Evolutionary conservation across 2,888 invertebrate genomes (phyloP).

Genomic region (Drosophila putrida): DNA sequence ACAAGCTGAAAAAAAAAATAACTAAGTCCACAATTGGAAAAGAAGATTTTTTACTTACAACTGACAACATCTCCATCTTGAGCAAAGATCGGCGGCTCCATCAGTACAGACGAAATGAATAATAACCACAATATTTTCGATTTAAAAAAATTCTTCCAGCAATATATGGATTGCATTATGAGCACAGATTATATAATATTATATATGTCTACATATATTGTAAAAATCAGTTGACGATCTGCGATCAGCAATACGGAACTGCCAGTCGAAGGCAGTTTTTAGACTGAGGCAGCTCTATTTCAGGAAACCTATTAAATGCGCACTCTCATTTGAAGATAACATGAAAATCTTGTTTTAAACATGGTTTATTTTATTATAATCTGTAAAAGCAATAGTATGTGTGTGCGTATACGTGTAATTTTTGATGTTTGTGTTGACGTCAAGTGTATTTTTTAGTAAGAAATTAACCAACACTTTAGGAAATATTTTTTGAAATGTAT

Average conservation of each 20-base stretch:
- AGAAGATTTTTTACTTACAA: constrained; percentile 28
- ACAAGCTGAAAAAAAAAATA: constrained; percentile 46
- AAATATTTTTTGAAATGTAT: too few relatives aligned
- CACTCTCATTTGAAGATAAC: constrained; percentile 19
- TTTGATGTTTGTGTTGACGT: not conserved
- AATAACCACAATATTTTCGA: constrained; percentile 1
- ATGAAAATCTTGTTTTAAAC: constrained; percentile 43
- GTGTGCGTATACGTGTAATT: constrained; percentile 5
- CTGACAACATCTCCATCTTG: constrained; percentile 58
- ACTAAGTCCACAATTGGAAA: not conserved
- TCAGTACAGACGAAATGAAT: constrained; percentile 3
- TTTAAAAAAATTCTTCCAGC: not conserved
- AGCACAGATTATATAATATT: not conserved
- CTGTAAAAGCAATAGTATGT: constrained; percentile 6
- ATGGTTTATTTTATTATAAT: constrained; percentile 9
- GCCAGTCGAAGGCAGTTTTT: not conserved
- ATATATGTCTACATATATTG: not conserved
- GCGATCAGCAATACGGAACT: constrained; percentile 14
- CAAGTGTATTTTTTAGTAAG: not conserved
- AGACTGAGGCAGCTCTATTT: not conserved
- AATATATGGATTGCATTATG: constrained; percentile 1
- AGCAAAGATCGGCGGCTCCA: constrained; percentile 1
- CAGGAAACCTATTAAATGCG: constrained; percentile 27
- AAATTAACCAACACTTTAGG: too few relatives aligned
- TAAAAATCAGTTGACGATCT: constrained; percentile 1